phyloP scores from a whole-genome alignment of 2,113 vertebrate genomes.

The Phodopus roborovskii region DNA sequence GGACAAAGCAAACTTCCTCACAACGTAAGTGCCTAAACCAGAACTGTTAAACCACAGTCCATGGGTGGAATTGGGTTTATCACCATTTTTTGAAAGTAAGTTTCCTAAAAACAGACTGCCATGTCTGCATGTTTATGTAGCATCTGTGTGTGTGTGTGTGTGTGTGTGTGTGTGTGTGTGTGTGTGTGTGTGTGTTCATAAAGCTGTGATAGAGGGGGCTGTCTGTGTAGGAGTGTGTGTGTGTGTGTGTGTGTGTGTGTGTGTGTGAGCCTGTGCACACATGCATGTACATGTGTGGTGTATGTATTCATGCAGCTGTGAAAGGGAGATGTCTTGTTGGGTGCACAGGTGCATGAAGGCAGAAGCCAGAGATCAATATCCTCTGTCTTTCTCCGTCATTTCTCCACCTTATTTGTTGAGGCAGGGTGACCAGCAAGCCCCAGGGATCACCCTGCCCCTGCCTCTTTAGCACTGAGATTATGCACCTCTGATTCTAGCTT shows the following conservation, averaged over 20 bases:
- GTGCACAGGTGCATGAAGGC: no score
- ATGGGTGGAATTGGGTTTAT: not conserved
- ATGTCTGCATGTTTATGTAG: not conserved
- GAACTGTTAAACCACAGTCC: not conserved
- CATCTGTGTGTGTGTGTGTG: not conserved
- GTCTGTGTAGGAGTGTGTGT: not conserved
- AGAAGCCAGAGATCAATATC: not conserved
- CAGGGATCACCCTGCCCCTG: not conserved
- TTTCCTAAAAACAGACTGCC: not conserved
- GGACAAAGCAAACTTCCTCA: conserved; percentile 19
- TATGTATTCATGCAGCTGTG: not conserved
- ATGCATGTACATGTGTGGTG: not conserved
- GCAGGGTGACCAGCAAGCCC: not conserved
- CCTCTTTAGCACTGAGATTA: not conserved
- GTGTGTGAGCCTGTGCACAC: no score
- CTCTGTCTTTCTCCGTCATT: not conserved
- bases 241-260: not conserved
- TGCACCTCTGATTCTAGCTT: not conserved
- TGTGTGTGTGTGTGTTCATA: not conserved
- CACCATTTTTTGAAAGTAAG: not conserved
- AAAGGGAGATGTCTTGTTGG: not conserved
- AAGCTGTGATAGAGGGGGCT: not conserved
- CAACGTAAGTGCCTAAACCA: not conserved
- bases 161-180: no score
- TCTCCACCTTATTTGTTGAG: not conserved